phyloP scores from a whole-genome alignment of 2,113 vertebrate species.

The Pampusana beccarii region DNA sequence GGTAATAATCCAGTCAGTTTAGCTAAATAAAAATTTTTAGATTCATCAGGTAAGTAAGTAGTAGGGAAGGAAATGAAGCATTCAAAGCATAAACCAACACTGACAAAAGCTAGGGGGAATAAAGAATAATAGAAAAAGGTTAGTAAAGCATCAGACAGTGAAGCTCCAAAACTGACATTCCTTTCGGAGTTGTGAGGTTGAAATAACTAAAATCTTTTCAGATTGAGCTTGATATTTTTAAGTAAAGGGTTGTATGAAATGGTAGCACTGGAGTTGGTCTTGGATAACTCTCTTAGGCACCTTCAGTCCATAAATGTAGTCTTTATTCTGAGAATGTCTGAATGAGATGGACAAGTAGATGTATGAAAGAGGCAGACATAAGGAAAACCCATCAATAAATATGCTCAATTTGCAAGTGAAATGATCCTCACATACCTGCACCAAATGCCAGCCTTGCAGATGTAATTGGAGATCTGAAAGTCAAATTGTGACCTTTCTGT shows the following conservation, averaged over 20 bases:
- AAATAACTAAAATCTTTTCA: not conserved
- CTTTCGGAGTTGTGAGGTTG: not conserved
- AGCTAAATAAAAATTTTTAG: not conserved
- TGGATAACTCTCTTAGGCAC: not conserved
- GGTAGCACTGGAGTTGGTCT: not conserved
- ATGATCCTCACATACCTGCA: not conserved
- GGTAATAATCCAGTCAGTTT: not conserved
- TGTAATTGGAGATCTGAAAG: conserved; percentile 47
- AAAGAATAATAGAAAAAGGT: not conserved
- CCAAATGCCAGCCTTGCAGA: conserved; percentile 19
- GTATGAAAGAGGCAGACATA: not conserved
- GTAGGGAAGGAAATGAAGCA: not conserved
- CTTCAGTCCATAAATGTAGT: not conserved
- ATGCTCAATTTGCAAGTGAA: conserved; percentile 40
- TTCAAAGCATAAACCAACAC: not conserved
- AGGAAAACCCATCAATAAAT: not conserved
- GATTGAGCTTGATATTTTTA: not conserved
- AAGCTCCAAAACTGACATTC: not conserved
- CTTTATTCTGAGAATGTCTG: not conserved
- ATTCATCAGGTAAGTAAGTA: not conserved
- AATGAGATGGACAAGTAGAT: not conserved
- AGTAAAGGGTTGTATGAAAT: not conserved
- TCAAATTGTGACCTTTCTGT: conserved; percentile 46
- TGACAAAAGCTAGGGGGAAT: not conserved
- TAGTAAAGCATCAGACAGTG: not conserved